Evolutionary conservation across 2,888 invertebrate species (phyloP), one percentile per base, ranked within the genome.

Genomic region (Amphimallon solstitiale): DNA sequence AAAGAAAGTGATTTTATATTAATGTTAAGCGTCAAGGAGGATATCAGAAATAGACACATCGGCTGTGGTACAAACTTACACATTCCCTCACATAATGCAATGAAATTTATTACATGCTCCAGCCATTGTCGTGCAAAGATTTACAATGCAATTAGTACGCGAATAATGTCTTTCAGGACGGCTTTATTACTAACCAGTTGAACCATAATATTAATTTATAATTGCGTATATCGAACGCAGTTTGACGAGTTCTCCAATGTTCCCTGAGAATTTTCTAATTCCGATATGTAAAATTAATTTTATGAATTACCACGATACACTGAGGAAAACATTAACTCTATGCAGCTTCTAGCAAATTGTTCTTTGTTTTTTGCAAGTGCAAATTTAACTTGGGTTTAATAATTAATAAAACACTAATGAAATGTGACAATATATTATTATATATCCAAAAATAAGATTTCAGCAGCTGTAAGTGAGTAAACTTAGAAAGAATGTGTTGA

Each of bases 41-140:
- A 15, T 29, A 29, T 35, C 35, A n/a, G 45, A 43, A 38, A 45
- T 60, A 45, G 45, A 43, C 60, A 45, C 34, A 60, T 60, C 45
- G 23, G 60, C 45, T 43, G 19, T 43, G n/a, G 60, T 43, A 43
- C 40, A n/a, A n/a, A 60, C 60, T 60, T 60, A 45, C 45, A 59
- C 40, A 59, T 59, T 59, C 37, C 34, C 23, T 40, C 38, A 23
- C 23, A 40, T 59, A 59, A 59, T 59, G 40, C 59, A 37, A 40
- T 38, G 21, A 40, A 40, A 59, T 59, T 59, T 59, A 59, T 40
- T 37, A 40, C 40, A 40, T 38, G 38, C n/a, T 40, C 19, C 19
- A 12, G 40, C 59, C 40, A 59, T 59, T 59, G 59, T 59, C 14
- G 17, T 23, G 17, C 38, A 38, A 59, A 59, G 59, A 59, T 59